These are phyloP conservation scores for Penaeus chinensis DNA, from an alignment of 1,140 invertebrate species.

Conservation along the genomic window DNA sequence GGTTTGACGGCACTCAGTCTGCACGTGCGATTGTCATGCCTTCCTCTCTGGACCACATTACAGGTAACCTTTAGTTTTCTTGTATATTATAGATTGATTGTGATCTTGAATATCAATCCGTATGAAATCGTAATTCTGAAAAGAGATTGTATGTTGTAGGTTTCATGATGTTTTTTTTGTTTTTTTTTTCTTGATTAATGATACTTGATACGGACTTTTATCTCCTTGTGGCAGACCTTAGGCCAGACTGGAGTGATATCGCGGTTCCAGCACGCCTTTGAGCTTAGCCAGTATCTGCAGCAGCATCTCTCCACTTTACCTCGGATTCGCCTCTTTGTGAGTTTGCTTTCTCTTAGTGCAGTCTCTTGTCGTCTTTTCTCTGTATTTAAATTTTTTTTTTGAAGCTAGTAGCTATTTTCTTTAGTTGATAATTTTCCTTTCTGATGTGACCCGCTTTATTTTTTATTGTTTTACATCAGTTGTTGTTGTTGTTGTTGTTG, in stretches of 20 bases:
- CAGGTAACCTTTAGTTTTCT: constrained; percentile 69
- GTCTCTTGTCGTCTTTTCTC: not conserved
- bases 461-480: not conserved
- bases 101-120: not conserved
- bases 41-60: constrained; percentile 86
- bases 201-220: not conserved
- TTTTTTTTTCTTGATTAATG: too few relatives aligned
- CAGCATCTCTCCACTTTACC: constrained; percentile 78
- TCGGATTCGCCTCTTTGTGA: constrained; percentile 81
- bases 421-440: not conserved
- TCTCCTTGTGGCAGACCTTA: constrained; percentile 66
- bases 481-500: too few relatives aligned
- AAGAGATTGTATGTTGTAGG: too few relatives aligned
- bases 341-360: constrained; percentile 62
- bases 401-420: not conserved
- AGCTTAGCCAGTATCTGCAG: constrained; percentile 80
- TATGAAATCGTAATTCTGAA: too few relatives aligned
- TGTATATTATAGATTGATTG: not conserved
- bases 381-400: not conserved
- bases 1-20: constrained; percentile 61
- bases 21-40: constrained; percentile 75
- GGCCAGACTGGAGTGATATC: constrained; percentile 82
- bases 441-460: not conserved
- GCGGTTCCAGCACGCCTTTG: constrained; percentile 80
- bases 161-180: too few relatives aligned